phyloP scores from a whole-genome alignment of 2,113 vertebrate genomes.

The Semnopithecus entellus region DNA sequence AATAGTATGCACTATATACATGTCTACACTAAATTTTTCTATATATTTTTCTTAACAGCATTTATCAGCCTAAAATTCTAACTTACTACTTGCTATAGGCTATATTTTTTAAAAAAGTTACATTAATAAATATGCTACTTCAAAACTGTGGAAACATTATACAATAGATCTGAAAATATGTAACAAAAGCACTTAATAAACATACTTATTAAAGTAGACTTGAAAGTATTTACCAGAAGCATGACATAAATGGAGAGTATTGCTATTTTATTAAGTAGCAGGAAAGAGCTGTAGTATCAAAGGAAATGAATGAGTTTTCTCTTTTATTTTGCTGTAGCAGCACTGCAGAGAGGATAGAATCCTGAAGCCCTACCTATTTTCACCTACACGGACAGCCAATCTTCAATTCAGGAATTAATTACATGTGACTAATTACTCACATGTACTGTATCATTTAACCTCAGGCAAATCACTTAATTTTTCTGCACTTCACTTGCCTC shows the following conservation, averaged over 20 bases:
- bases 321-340: neutral
- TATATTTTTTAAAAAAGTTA: neutral
- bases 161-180: neutral
- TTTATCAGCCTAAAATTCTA: neutral
- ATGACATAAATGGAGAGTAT: neutral
- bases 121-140: neutral
- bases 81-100: neutral
- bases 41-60: neutral
- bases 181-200: neutral
- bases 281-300: neutral
- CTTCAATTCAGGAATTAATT: neutral
- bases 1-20: neutral
- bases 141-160: neutral
- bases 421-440: neutral
- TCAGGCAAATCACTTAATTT: neutral
- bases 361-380: neutral
- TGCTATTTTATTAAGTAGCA: neutral
- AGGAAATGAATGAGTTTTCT: neutral
- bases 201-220: neutral
- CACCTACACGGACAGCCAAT: neutral
- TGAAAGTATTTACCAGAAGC: neutral
- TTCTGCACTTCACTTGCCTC: neutral
- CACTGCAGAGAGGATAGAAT: neutral
- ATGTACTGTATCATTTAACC: neutral
- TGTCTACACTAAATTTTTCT: neutral